Conservation (phyloP, 2,888 invertebrate genomes). For the Pterostichus madidus region DNA sequence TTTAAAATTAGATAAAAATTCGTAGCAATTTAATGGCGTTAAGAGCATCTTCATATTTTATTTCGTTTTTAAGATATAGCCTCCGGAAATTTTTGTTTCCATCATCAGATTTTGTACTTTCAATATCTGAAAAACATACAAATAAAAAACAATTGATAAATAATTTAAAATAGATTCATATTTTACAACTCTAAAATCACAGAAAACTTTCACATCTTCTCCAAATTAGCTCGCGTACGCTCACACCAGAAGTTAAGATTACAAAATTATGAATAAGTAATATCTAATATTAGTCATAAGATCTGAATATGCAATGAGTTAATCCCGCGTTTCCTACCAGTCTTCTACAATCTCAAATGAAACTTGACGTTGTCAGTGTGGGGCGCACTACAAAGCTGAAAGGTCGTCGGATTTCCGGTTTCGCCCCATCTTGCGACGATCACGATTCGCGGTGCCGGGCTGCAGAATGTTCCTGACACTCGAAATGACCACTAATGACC, state of each 20-base stretch:
- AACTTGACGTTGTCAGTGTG: not conserved
- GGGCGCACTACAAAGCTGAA: conserved; percentile 1
- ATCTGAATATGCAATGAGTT: conserved; percentile 10
- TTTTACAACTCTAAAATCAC: no score
- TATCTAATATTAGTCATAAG: not conserved
- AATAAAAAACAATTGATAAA: no score
- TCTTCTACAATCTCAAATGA: not conserved
- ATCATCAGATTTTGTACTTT: no score
- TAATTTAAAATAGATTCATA: no score
- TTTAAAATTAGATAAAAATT: no score
- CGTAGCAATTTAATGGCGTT: no score
- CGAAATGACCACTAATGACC: conserved; percentile 65
- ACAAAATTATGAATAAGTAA: conserved; percentile 8
- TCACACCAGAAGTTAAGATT: not conserved
- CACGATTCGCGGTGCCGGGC: not conserved
- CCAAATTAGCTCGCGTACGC: no score
- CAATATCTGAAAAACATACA: no score
- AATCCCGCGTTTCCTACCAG: conserved; percentile 6
- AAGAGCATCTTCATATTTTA: no score
- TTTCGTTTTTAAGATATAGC: no score
- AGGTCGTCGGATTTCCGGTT: conserved; percentile 44
- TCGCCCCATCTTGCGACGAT: conserved; percentile 31
- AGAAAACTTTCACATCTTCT: no score
- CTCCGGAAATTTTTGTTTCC: no score
- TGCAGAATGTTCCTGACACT: conserved; percentile 63